Evolutionary conservation across 92 coral and sea anemone species (phyloP).

Genomic region (Galaxea fascicularis): DNA sequence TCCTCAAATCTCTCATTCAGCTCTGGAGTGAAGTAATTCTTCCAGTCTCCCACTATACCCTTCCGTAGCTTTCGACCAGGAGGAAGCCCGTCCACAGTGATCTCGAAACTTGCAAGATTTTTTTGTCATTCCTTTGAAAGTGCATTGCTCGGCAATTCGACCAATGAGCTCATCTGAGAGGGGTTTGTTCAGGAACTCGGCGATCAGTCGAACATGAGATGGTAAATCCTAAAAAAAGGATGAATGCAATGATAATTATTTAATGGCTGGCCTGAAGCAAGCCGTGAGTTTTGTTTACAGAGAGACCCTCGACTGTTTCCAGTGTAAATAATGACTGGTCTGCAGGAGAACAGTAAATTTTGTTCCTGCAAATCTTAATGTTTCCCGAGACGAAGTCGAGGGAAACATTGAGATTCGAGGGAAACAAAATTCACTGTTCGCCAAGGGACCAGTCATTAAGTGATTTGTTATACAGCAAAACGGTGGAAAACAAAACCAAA

Average conservation of each 20-base stretch:
- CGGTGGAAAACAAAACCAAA: too few relatives aligned
- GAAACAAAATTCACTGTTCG: too few relatives aligned
- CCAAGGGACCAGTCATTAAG: too few relatives aligned
- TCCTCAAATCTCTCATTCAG: constrained; percentile 28
- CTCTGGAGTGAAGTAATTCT: constrained; percentile 28
- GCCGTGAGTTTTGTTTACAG: too few relatives aligned
- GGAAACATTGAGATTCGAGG: too few relatives aligned
- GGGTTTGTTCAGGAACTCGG: constrained; percentile 23
- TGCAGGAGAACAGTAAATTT: too few relatives aligned
- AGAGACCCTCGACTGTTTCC: too few relatives aligned
- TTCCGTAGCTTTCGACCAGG: background rate
- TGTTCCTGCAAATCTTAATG: too few relatives aligned
- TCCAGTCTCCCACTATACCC: constrained; percentile 32
- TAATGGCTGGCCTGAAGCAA: too few relatives aligned
- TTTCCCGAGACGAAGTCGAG: too few relatives aligned
- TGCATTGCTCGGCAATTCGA: constrained; percentile 34
- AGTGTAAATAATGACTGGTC: too few relatives aligned
- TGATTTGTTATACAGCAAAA: too few relatives aligned
- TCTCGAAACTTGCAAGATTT: background rate
- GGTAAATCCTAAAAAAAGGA: constrained; percentile 22
- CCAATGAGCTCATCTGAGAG: constrained; percentile 21
- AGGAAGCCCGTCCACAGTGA: background rate
- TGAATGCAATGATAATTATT: background rate
- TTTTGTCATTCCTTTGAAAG: constrained; percentile 20
- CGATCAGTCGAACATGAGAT: constrained; percentile 22